These are phyloP conservation scores for Callyntrura guangdongensis DNA, from an alignment of 2,888 invertebrate species.

Conservation along the genomic window DNA sequence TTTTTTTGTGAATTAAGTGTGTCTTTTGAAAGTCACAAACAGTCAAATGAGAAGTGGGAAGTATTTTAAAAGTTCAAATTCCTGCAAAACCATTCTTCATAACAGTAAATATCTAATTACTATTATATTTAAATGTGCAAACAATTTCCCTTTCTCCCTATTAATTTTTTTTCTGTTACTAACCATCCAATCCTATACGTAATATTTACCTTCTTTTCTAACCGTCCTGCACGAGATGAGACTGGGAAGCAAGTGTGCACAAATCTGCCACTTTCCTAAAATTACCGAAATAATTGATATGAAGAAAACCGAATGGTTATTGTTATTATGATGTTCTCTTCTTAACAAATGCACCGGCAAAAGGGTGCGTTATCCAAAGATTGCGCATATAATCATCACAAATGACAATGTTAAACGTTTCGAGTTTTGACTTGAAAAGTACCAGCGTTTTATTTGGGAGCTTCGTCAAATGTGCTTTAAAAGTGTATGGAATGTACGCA, in stretches of 20 bases:
- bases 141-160: no score
- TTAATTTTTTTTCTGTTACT: no score
- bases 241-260: not conserved
- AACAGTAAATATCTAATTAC: not conserved
- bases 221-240: not conserved
- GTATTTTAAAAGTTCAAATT: constrained; percentile 44
- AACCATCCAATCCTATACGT: no score
- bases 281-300: constrained; percentile 16
- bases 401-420: constrained; percentile 37
- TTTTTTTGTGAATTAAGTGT: not conserved
- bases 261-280: not conserved
- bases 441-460: no score
- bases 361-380: constrained; percentile 63
- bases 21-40: not conserved
- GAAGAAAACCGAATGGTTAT: constrained; percentile 1
- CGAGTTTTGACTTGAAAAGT: not conserved
- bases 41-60: constrained; percentile 66
- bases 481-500: no score
- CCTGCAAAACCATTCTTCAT: constrained; percentile 32
- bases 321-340: constrained; percentile 31
- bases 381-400: constrained; percentile 57
- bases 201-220: no score
- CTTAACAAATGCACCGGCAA: constrained; percentile 51
- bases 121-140: no score
- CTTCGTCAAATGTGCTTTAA: no score